Conservation (phyloP, 2,113 vertebrate genomes). For the Toxotes jaculatrix region DNA sequence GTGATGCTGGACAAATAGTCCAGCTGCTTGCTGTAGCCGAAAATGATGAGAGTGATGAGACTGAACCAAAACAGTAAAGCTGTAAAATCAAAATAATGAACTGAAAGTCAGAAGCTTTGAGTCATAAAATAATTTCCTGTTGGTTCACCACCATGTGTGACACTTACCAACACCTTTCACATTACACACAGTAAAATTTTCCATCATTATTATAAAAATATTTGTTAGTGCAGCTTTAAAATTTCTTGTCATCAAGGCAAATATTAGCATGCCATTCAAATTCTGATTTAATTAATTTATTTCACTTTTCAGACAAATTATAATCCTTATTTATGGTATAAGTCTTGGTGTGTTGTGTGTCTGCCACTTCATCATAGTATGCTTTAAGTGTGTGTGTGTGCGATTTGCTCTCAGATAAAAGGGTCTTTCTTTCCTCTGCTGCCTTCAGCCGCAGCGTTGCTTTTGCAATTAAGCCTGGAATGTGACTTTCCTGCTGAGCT, state of each 20-base stretch:
- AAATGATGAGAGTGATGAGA: neutral
- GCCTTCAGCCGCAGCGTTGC: constrained; percentile 44
- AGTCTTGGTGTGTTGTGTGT: neutral
- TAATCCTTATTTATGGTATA: neutral
- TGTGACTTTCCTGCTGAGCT: constrained; percentile 63
- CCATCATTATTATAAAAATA: neutral
- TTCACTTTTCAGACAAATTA: neutral
- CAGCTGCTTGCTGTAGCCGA: neutral
- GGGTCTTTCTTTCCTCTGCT: constrained; percentile 34
- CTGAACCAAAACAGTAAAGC: neutral
- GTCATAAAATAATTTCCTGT: too few relatives aligned
- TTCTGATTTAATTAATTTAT: too few relatives aligned
- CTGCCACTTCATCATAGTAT: neutral
- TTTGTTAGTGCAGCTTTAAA: neutral
- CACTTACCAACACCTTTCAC: neutral
- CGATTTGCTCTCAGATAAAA: constrained; percentile 19
- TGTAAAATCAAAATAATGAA: too few relatives aligned
- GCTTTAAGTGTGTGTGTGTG: neutral
- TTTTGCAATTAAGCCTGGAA: constrained; percentile 70
- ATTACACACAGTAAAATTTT: neutral
- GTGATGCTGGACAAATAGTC: neutral
- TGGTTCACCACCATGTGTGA: too few relatives aligned
- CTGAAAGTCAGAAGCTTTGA: too few relatives aligned
- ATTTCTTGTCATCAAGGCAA: too few relatives aligned
- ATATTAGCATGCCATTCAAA: neutral